Evolutionary conservation across 2,113 vertebrate species (phyloP), one percentile per base, ranked within the genome.

Genomic region (Esox niger): DNA sequence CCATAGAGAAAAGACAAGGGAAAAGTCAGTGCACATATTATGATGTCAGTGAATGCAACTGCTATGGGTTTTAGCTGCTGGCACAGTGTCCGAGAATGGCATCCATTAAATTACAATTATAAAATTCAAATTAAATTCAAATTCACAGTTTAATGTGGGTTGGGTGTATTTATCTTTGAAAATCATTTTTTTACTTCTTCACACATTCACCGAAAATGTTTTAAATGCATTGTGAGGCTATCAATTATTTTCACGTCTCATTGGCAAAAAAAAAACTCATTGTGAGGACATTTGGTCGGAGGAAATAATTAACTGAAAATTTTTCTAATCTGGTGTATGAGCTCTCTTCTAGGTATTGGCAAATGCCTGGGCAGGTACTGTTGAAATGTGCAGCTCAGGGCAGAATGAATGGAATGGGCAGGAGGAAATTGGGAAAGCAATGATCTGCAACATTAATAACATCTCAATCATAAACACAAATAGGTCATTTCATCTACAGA

Each of bases 391-490:
- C 75, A 78, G 88, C 93, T 96, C 82, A 87, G 85, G 94, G 95
- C 91, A 73, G 85, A 89, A 86, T 80, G 77, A 29, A 80, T 71
- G 73, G 64, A 77, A 81, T 29, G 76, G 87, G 82, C 90, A 77
- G 85, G 88, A 86, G 71, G 73, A 88, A 91, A 94, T 91, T 89
- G 85, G 66, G 88, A 90, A 92, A 84, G 75, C 91, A 83, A 68
- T 92, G 91, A 90, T 88, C 89, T 93, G 95, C 91, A 88, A 92
- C 94, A 72, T 70, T 72, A 74, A 88, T 87, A 93, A 89, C 87
- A 87, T 82, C 85, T 88, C 89, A 90, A 92, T 90, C 88, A 91
- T 93, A 92, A 94, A 94, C 92, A 94, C 86, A 91, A 92, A 86
- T 75, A 89, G 90, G 92, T 93, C 81, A 84, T 88, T 87, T 88